Conservation (phyloP, 1,140 invertebrate genomes). For the Glomeris maerens region DNA sequence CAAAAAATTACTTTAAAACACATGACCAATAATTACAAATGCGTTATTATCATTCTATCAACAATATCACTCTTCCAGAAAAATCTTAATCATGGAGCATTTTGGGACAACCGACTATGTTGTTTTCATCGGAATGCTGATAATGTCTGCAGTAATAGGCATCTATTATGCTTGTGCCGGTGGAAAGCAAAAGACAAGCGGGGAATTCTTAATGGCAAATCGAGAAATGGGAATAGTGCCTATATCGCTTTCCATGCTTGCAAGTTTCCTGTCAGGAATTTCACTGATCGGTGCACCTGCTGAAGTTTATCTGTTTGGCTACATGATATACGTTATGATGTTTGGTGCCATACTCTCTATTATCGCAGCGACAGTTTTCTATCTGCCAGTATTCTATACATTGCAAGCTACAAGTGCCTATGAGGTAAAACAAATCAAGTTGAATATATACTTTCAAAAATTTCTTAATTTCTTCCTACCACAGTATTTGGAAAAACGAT, state of each 20-base stretch:
- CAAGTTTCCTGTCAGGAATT: slow-evolving; percentile 23
- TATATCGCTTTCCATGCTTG: slow-evolving; percentile 20
- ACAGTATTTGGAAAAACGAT: not conserved
- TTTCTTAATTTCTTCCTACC: not conserved
- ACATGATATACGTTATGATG: slow-evolving; percentile 12
- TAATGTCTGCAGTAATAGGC: slow-evolving; percentile 25
- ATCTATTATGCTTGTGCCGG: slow-evolving; percentile 21
- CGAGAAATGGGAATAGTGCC: slow-evolving; percentile 20
- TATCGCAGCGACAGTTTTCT: slow-evolving; percentile 22
- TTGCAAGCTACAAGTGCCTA: slow-evolving; percentile 27
- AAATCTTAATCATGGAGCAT: too few species aligned
- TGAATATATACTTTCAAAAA: not conserved
- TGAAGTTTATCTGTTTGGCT: slow-evolving; percentile 16
- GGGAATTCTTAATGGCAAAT: slow-evolving; percentile 19
- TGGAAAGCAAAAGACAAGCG: slow-evolving; percentile 16
- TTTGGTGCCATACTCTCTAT: slow-evolving; percentile 18
- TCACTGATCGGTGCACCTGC: slow-evolving; percentile 20
- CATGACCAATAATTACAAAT: too few species aligned
- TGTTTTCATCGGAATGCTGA: slow-evolving; percentile 23
- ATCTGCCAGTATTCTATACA: slow-evolving; percentile 29
- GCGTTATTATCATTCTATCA: too few species aligned
- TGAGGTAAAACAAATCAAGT: slow-evolving; percentile 21
- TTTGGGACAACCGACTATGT: too few species aligned
- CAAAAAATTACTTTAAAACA: too few species aligned
- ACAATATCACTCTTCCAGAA: too few species aligned